Evolutionary conservation across 2,797 vertebrate genomes (phyloP).

Genomic region (Halcyon badia): DNA sequence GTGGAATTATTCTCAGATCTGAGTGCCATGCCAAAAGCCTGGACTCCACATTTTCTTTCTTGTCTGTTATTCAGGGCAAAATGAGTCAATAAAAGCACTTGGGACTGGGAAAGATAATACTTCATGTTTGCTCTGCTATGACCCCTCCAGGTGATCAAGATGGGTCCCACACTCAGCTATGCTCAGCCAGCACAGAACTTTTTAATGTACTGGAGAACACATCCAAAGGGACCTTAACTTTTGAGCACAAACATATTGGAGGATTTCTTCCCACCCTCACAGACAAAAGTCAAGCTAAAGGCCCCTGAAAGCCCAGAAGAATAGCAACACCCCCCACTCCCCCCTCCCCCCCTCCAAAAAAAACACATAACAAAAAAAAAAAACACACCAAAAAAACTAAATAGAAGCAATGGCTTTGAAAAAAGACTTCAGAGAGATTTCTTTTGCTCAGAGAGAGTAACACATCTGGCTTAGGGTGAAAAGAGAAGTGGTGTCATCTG

Average conservation of each 20-base stretch:
- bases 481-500: slow-evolving; percentile 81
- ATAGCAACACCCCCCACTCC: no score
- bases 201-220: background rate
- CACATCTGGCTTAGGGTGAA: slow-evolving; percentile 81
- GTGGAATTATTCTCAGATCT: background rate
- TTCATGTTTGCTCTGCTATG: background rate
- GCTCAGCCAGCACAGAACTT: background rate
- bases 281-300: slow-evolving; percentile 3
- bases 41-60: slow-evolving; percentile 44
- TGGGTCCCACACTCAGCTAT: background rate
- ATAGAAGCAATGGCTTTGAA: slow-evolving; percentile 78
- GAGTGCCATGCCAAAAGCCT: slow-evolving; percentile 25
- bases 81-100: slow-evolving; percentile 2
- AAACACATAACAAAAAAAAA: no score
- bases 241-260: background rate
- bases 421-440: slow-evolving; percentile 80
- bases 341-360: no score
- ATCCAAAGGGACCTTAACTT: slow-evolving; percentile 4
- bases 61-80: background rate
- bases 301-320: background rate
- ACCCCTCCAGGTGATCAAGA: slow-evolving; percentile 16
- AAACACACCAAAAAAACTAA: slow-evolving; percentile 22
- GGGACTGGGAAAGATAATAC: background rate
- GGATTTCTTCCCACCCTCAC: background rate
- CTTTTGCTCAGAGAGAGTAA: slow-evolving; percentile 74